A percentile compares a stretch with the other conserved stretches of the same genome.
These are phyloP conservation scores for Ceyx margarethae DNA, from an alignment of 2,113 vertebrate genomes.

Conservation along the genomic window DNA sequence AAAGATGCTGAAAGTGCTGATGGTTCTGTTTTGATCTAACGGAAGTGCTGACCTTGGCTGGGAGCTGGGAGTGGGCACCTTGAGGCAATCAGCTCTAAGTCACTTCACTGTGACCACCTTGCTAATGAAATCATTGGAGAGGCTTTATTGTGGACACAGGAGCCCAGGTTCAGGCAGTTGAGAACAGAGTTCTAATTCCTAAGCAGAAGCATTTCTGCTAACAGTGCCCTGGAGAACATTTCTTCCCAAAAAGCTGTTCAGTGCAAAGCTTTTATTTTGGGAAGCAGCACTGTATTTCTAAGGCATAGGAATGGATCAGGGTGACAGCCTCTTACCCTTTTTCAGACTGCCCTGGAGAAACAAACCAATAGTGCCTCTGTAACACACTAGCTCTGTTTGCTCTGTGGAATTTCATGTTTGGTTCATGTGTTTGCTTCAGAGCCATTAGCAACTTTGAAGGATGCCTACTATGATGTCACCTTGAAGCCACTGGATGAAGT, in stretches of 20 bases:
- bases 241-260: not conserved
- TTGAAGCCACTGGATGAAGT: constrained; percentile 73
- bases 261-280: not conserved
- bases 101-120: not conserved
- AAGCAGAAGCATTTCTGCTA: not conserved
- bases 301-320: not conserved
- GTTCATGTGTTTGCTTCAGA: constrained; percentile 59
- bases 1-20: not conserved
- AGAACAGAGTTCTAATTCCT: not conserved
- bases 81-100: not conserved
- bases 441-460: constrained; percentile 82
- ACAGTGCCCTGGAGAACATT: not conserved
- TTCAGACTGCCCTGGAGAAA: not conserved
- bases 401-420: not conserved
- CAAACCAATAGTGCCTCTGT: not conserved
- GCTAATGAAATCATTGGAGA: not conserved
- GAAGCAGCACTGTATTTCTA: not conserved
- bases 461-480: constrained; percentile 83
- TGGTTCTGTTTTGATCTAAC: not conserved
- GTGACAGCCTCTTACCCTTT: not conserved
- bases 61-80: not conserved
- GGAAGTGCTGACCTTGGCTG: not conserved
- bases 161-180: not conserved
- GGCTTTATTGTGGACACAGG: not conserved
- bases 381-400: not conserved